Conservation (phyloP, 1,140 invertebrate genomes). For the Xylocopa sonorina region DNA sequence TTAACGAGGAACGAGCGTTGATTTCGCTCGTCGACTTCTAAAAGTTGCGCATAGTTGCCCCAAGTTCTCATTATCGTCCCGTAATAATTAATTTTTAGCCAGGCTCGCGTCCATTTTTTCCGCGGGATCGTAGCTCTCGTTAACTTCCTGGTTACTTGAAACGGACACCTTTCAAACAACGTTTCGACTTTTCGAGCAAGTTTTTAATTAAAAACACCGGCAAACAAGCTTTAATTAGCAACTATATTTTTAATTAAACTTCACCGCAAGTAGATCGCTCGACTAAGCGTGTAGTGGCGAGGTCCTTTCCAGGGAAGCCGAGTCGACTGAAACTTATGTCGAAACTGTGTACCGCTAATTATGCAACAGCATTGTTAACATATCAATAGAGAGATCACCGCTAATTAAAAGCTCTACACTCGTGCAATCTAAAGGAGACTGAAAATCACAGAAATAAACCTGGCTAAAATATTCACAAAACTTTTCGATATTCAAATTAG, state of each 20-base stretch:
- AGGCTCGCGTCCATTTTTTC: neutral
- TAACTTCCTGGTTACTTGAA: too few relatives aligned
- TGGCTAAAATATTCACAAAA: too few relatives aligned
- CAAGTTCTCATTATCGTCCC: neutral
- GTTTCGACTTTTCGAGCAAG: neutral
- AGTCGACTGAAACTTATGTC: too few relatives aligned
- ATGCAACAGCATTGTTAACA: too few relatives aligned
- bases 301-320: neutral
- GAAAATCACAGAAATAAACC: too few relatives aligned
- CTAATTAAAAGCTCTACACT: too few relatives aligned
- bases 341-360: neutral
- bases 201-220: constrained; percentile 19
- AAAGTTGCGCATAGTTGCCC: neutral
- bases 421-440: too few relatives aligned
- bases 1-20: too few relatives aligned
- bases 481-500: too few relatives aligned
- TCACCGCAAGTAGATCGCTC: neutral
- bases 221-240: constrained; percentile 18
- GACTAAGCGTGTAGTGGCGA: too few relatives aligned
- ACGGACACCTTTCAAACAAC: neutral
- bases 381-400: neutral
- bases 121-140: neutral
- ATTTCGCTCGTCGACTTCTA: too few relatives aligned
- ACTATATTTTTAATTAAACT: constrained; percentile 17
- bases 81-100: neutral